Evolutionary conservation across 2,888 invertebrate genomes (phyloP).

Genomic region (Pteria penguin): DNA sequence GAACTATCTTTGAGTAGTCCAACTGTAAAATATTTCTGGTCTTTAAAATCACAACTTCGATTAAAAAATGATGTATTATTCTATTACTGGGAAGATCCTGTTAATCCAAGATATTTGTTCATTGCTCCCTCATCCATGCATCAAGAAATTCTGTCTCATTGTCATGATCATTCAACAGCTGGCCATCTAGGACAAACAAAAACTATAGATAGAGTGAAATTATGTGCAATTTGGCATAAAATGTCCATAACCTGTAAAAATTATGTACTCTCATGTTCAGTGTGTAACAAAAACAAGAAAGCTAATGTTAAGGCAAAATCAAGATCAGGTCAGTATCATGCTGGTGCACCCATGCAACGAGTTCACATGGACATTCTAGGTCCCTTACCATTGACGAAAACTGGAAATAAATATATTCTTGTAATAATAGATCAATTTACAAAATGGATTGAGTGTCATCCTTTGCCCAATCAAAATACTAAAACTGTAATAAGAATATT

Average conservation of each 20-base stretch:
- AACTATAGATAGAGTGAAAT: conserved; percentile 1
- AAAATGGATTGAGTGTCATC: conserved; percentile 36
- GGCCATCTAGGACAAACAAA: conserved; percentile 26
- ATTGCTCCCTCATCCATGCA: too few species aligned
- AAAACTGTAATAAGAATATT: conserved; percentile 9
- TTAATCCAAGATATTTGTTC: not conserved
- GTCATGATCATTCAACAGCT: conserved; percentile 9
- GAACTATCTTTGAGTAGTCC: not conserved
- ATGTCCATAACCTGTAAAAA: not conserved
- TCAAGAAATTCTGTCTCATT: not conserved
- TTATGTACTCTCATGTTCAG: not conserved
- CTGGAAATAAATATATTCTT: conserved; percentile 34
- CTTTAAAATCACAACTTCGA: not conserved
- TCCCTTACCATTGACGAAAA: conserved; percentile 18
- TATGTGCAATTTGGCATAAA: conserved; percentile 8
- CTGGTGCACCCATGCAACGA: conserved; percentile 30
- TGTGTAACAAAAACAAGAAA: conserved; percentile 26
- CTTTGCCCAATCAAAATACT: conserved; percentile 27
- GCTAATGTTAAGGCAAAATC: not conserved
- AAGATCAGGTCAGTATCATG: conserved; percentile 21
- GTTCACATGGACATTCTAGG: conserved; percentile 33
- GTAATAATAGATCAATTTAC: conserved; percentile 39
- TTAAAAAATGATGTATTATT: not conserved
- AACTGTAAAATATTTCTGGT: conserved; percentile 10
- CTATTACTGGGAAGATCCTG: conserved; percentile 6